Base-by-base conservation (phyloP, 2,888 invertebrate species). In the Idaea aversata region DNA sequence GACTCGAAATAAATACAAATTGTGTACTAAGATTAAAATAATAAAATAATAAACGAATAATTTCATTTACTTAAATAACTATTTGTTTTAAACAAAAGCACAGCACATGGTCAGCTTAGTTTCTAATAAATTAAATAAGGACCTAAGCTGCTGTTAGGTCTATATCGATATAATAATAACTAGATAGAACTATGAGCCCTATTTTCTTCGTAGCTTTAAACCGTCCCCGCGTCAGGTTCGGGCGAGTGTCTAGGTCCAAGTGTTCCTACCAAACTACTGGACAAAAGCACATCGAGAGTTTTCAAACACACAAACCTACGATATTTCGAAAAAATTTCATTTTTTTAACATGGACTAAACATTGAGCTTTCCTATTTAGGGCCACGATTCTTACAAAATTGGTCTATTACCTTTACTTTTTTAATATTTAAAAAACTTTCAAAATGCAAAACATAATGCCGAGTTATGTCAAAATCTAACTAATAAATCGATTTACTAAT, bases 81-180 rank as follows among this genome's bases (percentile, higher is more conserved):
- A 91, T 84, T 82, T 86, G 83, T 90, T 91, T 91, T 91, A 93
- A 93, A 92, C 91, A 88, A 91, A 93, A 93, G 91, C 93, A 93
- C 93, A 93, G 92, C 93, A 92, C 93, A 90, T 91, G 88, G 88
- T 93, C 91, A 90, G 91, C 92, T 92, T 93, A 93, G 80, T 81
- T 83, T 81, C 88, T 88, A 89, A 78, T 82, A 88, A 88, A 87
- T 86, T 87, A 90, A 88, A 88, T 89, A 85, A 88, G 78, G 84
- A 88, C 84, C 90, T 90, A 88, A 81, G 84, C 84, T 84, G 88
- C 78, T 79, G 80, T 81, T 83, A 83, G 81, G 83, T 85, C 87
- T 80, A 86, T 87, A 90, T 86, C 82, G 82, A 83, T 86, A 47
- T 47, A 47, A 47, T 4, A n/a, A 47, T 10, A 47, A 4, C 87